Conservation (phyloP, 2,797 vertebrate genomes). For the Pipistrellus pipistrellus region DNA sequence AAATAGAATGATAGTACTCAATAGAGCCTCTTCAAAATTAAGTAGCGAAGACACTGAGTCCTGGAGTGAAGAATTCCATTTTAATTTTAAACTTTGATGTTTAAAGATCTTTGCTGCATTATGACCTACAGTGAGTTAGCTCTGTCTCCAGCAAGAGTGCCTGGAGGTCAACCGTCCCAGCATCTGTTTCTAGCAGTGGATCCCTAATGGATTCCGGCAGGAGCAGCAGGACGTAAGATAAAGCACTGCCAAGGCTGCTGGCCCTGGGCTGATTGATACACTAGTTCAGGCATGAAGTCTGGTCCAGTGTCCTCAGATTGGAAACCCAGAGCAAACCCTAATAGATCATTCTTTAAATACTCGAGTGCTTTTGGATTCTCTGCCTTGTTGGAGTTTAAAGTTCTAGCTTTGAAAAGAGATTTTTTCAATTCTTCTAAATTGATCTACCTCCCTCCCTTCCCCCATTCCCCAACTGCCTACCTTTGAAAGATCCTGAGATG, state of each 20-base stretch:
- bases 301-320: not conserved
- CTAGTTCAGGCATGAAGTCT: slow-evolving; percentile 19
- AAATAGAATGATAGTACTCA: not conserved
- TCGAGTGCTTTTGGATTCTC: not conserved
- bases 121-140: not conserved
- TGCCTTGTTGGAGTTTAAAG: not conserved
- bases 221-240: not conserved
- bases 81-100: slow-evolving; percentile 5
- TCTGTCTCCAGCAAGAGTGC: not conserved
- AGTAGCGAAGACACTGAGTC: slow-evolving; percentile 15
- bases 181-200: not conserved
- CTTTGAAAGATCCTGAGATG: slow-evolving; percentile 29
- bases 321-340: not conserved
- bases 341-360: slow-evolving; percentile 36
- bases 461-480: not conserved
- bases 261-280: slow-evolving; percentile 46
- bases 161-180: not conserved
- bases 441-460: not conserved
- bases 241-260: not conserved
- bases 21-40: not conserved
- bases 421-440: not conserved
- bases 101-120: slow-evolving; percentile 27
- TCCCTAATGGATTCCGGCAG: not conserved
- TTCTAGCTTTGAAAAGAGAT: slow-evolving; percentile 19
- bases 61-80: not conserved